phyloP scores from a whole-genome alignment of 2,888 invertebrate genomes.

The Pseudococcus longispinus region DNA sequence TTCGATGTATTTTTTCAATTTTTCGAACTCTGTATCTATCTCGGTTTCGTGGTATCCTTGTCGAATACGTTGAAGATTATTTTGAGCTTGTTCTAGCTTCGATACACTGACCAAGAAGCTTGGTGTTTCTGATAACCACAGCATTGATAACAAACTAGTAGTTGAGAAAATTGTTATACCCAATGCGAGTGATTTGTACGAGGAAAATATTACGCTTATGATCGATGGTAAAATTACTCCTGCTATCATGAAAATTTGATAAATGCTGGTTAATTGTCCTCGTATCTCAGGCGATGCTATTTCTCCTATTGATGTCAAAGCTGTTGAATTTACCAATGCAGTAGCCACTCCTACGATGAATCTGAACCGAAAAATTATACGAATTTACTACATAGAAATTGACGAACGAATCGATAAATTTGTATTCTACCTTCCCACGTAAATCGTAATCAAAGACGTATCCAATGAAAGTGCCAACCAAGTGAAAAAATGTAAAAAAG shows the following conservation, averaged over 20 bases:
- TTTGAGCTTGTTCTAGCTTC: neutral
- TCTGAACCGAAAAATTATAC: neutral
- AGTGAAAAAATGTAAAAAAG: neutral
- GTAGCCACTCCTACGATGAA: neutral
- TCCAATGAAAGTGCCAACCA: neutral
- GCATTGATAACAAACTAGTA: neutral
- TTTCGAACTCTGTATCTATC: neutral
- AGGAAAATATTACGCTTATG: neutral
- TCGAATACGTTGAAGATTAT: neutral
- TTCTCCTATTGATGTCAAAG: neutral
- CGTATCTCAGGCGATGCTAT: conserved; percentile 11
- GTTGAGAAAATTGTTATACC: neutral
- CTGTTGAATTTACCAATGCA: neutral
- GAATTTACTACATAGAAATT: neutral
- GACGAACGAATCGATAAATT: neutral
- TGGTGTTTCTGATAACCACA: neutral
- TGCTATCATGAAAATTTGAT: neutral
- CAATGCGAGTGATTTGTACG: neutral
- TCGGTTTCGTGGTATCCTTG: neutral
- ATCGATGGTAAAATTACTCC: neutral
- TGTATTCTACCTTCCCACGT: neutral
- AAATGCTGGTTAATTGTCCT: neutral
- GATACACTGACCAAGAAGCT: neutral
- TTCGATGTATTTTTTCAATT: conserved; percentile 14
- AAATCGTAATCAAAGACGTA: neutral